phyloP scores from a whole-genome alignment of 2,888 invertebrate species.

The Physocephala rufipes region DNA sequence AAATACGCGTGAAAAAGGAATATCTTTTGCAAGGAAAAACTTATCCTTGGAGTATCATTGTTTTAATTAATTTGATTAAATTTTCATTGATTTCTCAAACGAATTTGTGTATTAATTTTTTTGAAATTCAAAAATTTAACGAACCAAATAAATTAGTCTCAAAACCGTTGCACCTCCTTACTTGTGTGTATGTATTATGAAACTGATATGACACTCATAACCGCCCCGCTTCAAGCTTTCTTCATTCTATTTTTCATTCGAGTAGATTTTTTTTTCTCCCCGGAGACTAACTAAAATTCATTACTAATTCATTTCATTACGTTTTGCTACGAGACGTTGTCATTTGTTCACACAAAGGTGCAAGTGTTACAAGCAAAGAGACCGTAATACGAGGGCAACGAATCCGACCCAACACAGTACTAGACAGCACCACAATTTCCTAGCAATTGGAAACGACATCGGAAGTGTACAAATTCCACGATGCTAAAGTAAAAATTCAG shows the following conservation, averaged over 20 bases:
- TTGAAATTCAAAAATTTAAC: background rate
- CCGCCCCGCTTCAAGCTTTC: constrained; percentile 42
- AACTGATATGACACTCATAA: constrained; percentile 58
- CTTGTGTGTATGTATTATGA: constrained; percentile 65
- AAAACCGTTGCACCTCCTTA: constrained; percentile 58
- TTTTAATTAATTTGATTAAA: too few species aligned
- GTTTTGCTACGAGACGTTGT: constrained; percentile 27
- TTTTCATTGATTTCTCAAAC: too few species aligned
- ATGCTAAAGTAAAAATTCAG: background rate
- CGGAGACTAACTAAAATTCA: constrained; percentile 26
- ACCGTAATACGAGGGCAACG: background rate
- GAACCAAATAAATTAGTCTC: constrained; percentile 13
- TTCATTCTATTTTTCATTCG: constrained; percentile 50
- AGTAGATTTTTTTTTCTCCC: constrained; percentile 49
- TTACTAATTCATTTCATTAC: constrained; percentile 32
- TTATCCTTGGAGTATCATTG: too few species aligned
- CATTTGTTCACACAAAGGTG: constrained; percentile 27
- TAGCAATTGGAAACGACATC: constrained; percentile 27
- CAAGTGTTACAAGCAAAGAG: constrained; percentile 13
- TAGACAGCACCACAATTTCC: constrained; percentile 30
- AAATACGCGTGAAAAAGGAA: background rate
- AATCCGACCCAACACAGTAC: constrained; percentile 5
- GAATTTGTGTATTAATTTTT: constrained; percentile 4
- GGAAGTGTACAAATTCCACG: constrained; percentile 35
- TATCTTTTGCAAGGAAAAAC: too few species aligned